These are phyloP conservation scores for Muricea muricata DNA, from an alignment of 92 coral and sea anemone species.

Conservation along the genomic window DNA sequence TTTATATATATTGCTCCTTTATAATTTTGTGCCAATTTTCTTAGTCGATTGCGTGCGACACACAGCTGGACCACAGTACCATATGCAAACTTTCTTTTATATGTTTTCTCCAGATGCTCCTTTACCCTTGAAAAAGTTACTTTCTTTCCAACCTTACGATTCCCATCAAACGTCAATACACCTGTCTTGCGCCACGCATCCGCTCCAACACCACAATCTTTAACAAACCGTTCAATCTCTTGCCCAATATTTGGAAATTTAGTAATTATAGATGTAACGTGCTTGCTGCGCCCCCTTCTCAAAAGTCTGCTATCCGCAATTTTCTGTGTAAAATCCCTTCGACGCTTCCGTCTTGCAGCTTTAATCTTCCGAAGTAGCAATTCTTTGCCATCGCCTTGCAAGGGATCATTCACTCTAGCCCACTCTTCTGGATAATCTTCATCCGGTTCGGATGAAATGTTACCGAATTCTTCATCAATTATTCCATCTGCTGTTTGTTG, in stretches of 20 bases:
- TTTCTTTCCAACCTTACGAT: conserved; percentile 10
- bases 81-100: conserved; percentile 14
- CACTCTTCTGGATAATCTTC: conserved; percentile 58
- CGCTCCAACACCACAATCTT: conserved; percentile 18
- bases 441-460: conserved; percentile 40
- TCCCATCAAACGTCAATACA: conserved; percentile 45
- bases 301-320: conserved; percentile 28
- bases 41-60: conserved; percentile 28
- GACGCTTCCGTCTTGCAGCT: background rate
- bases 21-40: conserved; percentile 33
- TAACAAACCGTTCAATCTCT: conserved; percentile 19
- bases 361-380: conserved; percentile 4
- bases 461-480: conserved; percentile 21
- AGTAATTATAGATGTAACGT: conserved; percentile 3
- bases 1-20: too few species aligned
- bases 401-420: conserved; percentile 31
- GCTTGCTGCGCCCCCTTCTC: conserved; percentile 32
- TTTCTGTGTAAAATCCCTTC: conserved; percentile 16
- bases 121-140: conserved; percentile 21
- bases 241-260: conserved; percentile 28
- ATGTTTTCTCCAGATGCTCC: conserved; percentile 31
- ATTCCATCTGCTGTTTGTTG: background rate
- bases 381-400: conserved; percentile 24
- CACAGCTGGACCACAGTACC: conserved; percentile 50
- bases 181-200: conserved; percentile 46